A percentile compares a stretch with the other conserved stretches of the same genome.
phyloP scores from a whole-genome alignment of 2,888 invertebrate genomes.

The Troides helena region DNA sequence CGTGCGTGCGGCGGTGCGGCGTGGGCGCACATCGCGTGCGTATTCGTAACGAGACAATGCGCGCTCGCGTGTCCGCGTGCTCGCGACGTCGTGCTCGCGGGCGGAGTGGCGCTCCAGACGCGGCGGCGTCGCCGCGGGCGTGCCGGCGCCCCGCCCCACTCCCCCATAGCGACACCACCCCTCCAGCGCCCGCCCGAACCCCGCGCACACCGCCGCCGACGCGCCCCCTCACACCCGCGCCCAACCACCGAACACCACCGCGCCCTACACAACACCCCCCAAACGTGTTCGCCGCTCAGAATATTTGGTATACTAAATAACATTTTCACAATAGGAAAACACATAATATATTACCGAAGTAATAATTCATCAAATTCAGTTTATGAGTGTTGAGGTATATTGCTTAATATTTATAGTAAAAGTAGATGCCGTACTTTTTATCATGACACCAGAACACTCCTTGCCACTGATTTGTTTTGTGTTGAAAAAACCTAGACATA shows the following conservation, averaged over 20 bases:
- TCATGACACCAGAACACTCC: no score
- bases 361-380: neutral
- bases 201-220: conserved; percentile 37
- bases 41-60: conserved; percentile 32
- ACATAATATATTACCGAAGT: neutral
- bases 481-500: no score
- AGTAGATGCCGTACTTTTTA: no score
- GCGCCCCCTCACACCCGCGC: conserved; percentile 37
- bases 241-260: conserved; percentile 31
- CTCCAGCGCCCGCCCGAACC: conserved; percentile 37
- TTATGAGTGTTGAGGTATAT: no score
- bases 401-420: no score
- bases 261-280: conserved; percentile 25
- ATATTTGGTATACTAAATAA: neutral
- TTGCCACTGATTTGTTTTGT: no score
- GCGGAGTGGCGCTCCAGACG: conserved; percentile 49
- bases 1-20: conserved; percentile 46
- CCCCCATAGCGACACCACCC: conserved; percentile 30
- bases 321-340: neutral
- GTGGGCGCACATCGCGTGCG: conserved; percentile 28
- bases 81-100: conserved; percentile 36
- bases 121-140: conserved; percentile 56
- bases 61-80: conserved; percentile 33
- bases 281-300: conserved; percentile 6
- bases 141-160: conserved; percentile 37